Conservation (phyloP, 2,888 invertebrate species). For the Ischnus inquisitorius region DNA sequence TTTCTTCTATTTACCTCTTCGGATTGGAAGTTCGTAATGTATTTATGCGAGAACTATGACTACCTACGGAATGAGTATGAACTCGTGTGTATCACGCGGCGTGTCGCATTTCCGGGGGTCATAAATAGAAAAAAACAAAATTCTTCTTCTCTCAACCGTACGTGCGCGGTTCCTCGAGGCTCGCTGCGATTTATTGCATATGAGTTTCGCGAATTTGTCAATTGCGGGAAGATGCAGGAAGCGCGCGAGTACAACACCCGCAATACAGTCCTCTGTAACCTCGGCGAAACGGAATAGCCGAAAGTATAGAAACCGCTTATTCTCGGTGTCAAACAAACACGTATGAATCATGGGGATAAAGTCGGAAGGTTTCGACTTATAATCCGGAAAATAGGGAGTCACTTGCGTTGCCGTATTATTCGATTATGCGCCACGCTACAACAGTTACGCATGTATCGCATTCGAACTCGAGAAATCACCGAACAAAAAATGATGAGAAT, state of each 20-base stretch:
- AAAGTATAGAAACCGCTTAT: conserved; percentile 71
- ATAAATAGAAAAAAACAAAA: conserved; percentile 82
- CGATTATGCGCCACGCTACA: not conserved
- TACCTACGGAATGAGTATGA: conserved; percentile 16
- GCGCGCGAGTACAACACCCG: not conserved
- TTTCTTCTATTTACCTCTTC: not conserved
- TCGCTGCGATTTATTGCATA: conserved; percentile 83
- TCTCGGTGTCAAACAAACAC: conserved; percentile 70
- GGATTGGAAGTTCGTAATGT: not conserved
- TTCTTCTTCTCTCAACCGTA: conserved; percentile 49
- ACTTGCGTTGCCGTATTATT: conserved; percentile 16
- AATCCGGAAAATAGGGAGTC: conserved; percentile 26
- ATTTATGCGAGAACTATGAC: not conserved
- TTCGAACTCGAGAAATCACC: not conserved
- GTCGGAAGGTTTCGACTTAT: conserved; percentile 29
- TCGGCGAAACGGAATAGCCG: not conserved
- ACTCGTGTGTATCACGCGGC: conserved; percentile 41
- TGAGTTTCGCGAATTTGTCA: conserved; percentile 84
- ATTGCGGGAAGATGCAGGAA: conserved; percentile 71
- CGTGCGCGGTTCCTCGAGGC: conserved; percentile 65
- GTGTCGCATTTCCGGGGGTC: conserved; percentile 73
- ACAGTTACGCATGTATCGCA: not conserved
- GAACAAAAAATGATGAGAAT: too few species aligned
- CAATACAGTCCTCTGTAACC: not conserved
- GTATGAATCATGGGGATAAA: conserved; percentile 73